Evolutionary conservation across 2,113 vertebrate genomes (phyloP).

Genomic region (Chloropsis hardwickii): DNA sequence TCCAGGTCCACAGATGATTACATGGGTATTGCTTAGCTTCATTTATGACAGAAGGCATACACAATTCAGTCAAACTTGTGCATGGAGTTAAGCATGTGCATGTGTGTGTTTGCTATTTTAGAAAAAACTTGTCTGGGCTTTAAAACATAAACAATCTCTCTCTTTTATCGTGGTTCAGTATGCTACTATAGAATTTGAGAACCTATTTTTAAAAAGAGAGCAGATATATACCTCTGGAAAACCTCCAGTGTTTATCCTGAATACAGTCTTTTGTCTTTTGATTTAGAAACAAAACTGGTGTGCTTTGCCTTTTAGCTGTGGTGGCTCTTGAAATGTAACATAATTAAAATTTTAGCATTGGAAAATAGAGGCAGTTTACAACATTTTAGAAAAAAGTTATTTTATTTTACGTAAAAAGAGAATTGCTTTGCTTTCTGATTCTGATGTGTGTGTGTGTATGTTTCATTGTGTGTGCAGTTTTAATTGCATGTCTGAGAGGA

Average conservation of each 20-base stretch:
- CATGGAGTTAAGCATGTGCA: neutral
- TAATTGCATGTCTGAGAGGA: neutral
- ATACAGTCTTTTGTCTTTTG: neutral
- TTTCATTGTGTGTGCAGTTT: neutral
- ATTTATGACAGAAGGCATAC: neutral
- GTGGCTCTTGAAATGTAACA: neutral
- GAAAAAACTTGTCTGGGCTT: neutral
- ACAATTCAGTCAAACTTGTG: neutral
- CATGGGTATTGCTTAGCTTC: neutral
- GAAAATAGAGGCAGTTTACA: neutral
- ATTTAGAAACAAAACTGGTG: neutral
- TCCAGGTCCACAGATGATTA: neutral
- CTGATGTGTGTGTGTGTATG: no score
- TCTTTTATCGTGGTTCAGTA: neutral
- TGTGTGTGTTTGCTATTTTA: neutral
- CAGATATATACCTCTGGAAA: neutral
- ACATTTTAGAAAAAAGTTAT: no score
- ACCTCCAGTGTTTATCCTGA: neutral
- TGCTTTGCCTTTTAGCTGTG: neutral
- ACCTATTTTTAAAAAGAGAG: neutral
- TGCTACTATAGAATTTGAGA: neutral
- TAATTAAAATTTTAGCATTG: neutral
- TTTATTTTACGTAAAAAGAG: neutral
- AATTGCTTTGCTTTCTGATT: neutral
- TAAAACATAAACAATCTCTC: neutral